These are phyloP conservation scores for Scatophagus argus DNA, from an alignment of 2,113 vertebrate species.

Conservation along the genomic window DNA sequence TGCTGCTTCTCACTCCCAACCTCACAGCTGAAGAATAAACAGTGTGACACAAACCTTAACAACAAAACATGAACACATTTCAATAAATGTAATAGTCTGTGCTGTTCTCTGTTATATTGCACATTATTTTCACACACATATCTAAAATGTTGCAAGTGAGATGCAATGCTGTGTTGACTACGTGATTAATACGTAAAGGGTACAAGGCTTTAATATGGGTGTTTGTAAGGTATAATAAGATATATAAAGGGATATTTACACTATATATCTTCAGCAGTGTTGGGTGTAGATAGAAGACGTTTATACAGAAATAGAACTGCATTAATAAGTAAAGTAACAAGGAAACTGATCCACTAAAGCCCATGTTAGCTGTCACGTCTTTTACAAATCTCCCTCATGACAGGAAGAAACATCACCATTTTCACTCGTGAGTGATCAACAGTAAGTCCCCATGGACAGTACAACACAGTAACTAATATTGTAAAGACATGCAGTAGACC, in stretches of 20 bases:
- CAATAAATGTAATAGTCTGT: too few relatives aligned
- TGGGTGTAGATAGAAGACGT: background rate
- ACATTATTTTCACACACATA: background rate
- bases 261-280: background rate
- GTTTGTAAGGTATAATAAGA: background rate
- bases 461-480: too few relatives aligned
- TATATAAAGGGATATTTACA: background rate
- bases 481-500: too few relatives aligned
- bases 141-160: background rate
- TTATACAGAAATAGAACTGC: background rate
- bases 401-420: background rate
- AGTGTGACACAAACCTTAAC: background rate
- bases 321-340: background rate
- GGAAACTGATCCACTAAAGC: background rate
- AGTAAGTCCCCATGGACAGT: too few relatives aligned
- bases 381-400: background rate
- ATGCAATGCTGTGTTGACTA: background rate
- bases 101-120: background rate
- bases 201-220: background rate
- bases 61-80: background rate
- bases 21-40: conserved; percentile 29
- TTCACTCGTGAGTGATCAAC: too few relatives aligned
- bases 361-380: background rate
- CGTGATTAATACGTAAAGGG: background rate
- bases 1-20: conserved; percentile 7